Base-by-base conservation (phyloP, 2,888 invertebrate genomes). In the Lydus trimaculatus region DNA sequence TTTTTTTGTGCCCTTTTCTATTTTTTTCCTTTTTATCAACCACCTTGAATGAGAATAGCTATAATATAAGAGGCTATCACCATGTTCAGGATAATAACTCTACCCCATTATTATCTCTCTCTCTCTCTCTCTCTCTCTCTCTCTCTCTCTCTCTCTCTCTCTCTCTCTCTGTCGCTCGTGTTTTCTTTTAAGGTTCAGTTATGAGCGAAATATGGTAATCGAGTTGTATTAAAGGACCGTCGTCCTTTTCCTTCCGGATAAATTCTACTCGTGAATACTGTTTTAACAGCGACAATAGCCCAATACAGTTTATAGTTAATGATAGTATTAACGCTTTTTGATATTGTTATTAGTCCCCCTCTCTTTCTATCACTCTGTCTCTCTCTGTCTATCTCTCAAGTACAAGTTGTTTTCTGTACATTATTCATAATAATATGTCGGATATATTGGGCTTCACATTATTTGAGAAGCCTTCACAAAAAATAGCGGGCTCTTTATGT, bases 41-140 rank as follows among this genome's bases (percentile, higher is more conserved):
- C 73, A 73, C 73, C 73, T 71, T 73, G 73, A 73, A 71, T 73
- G 71, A 69, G 67, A 69, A 71, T 65, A 61, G 71, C 71, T 20
- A 67, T 73, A 73, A 71, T 71, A 66, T 73, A 61, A 20, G 20
- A 48, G 67, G 56, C 73, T 69, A 73, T 73, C 69, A 69, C 20
- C 20, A 48, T 48, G 48, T 48, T 48, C 20, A 23, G 20, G 48
- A 48, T 20, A 48, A 48, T 48, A 48, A 48, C 20, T 48, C 13
- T 13, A 13, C 52, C 13, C 25, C 13, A n/a, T 43, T 17, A 17
- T 17, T 43, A 2, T n/a, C 43, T 17, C 4, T 17, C 17, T 17
- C 43, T 43, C 7, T n/a, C 15, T 1, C 36, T 63, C 43, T 2
- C 33, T 33, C 1, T 28, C 2, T 28, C 4, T 36, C 36, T 43